These are phyloP conservation scores for Lypha dubia DNA, from an alignment of 2,888 invertebrate species.

Conservation along the genomic window DNA sequence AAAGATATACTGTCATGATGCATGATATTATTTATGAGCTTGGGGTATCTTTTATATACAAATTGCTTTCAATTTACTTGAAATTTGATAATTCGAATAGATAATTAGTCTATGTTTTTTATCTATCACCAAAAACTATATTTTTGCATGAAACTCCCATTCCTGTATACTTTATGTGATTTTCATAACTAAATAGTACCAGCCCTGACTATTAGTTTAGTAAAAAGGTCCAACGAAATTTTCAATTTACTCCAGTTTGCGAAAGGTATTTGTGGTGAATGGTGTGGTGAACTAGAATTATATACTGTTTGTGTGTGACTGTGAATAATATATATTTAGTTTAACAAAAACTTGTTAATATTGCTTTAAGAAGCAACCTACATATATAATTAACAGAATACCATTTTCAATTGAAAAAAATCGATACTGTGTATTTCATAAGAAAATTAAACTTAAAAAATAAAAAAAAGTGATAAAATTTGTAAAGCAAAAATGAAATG, in stretches of 20 bases:
- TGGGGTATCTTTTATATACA: too few relatives aligned
- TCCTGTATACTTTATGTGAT: background rate
- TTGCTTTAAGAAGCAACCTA: slow-evolving; percentile 14
- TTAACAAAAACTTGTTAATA: slow-evolving; percentile 24
- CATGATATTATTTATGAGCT: too few relatives aligned
- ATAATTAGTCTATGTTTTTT: too few relatives aligned
- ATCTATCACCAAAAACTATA: too few relatives aligned
- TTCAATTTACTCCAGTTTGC: slow-evolving; percentile 51
- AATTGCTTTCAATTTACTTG: too few relatives aligned
- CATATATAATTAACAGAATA: slow-evolving; percentile 9
- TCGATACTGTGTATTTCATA: slow-evolving; percentile 38
- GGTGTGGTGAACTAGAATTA: slow-evolving; percentile 24
- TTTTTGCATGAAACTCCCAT: too few relatives aligned
- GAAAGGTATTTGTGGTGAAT: slow-evolving; percentile 41
- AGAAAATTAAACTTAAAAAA: slow-evolving; percentile 14
- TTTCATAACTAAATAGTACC: slow-evolving; percentile 8
- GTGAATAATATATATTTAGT: slow-evolving; percentile 21
- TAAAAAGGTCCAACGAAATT: slow-evolving; percentile 44
- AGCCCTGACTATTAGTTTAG: slow-evolving; percentile 17
- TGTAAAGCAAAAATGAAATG: slow-evolving; percentile 29
- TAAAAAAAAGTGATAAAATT: slow-evolving; percentile 32
- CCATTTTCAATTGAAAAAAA: slow-evolving; percentile 29
- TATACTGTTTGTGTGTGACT: background rate
- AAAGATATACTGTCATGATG: too few relatives aligned
- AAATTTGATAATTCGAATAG: too few relatives aligned